phyloP scores from a whole-genome alignment of 2,888 invertebrate genomes.

The Eilema caniola region DNA sequence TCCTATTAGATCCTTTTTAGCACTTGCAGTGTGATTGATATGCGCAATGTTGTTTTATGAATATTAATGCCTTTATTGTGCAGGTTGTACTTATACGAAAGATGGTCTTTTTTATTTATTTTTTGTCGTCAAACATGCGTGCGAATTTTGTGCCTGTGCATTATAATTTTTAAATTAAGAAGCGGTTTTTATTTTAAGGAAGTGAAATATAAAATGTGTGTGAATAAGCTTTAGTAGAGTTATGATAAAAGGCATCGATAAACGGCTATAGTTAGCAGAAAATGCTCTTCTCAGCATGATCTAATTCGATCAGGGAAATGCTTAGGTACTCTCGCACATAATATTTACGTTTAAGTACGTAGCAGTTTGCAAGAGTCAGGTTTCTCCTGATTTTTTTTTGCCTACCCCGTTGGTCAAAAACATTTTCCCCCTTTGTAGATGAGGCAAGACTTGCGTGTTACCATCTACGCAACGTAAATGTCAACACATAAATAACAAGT shows the following conservation, averaged over 20 bases:
- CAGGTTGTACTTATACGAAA: conserved; percentile 70
- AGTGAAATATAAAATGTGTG: conserved; percentile 9
- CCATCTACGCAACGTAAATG: too few relatives aligned
- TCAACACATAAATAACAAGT: too few relatives aligned
- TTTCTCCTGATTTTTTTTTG: too few relatives aligned
- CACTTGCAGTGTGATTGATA: conserved; percentile 83
- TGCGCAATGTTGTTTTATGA: conserved; percentile 83
- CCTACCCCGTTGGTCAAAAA: too few relatives aligned
- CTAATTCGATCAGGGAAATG: not conserved
- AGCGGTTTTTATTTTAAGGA: conserved; percentile 5
- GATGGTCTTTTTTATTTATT: conserved; percentile 52
- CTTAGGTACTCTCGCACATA: too few relatives aligned
- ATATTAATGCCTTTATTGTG: conserved; percentile 76
- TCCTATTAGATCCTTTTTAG: conserved; percentile 79
- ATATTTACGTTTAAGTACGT: too few relatives aligned
- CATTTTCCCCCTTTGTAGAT: too few relatives aligned
- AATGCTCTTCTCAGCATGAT: not conserved
- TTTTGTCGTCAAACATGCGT: conserved; percentile 66
- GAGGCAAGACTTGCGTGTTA: too few relatives aligned
- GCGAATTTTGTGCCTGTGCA: conserved; percentile 64
- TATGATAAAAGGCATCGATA: not conserved
- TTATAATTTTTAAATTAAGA: conserved; percentile 16
- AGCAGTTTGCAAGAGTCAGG: too few relatives aligned
- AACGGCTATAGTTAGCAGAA: not conserved
- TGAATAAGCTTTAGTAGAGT: conserved; percentile 15